These are phyloP conservation scores for Hyperoplus lanceolatus DNA, from an alignment of 2,797 vertebrate species.

Conservation along the genomic window DNA sequence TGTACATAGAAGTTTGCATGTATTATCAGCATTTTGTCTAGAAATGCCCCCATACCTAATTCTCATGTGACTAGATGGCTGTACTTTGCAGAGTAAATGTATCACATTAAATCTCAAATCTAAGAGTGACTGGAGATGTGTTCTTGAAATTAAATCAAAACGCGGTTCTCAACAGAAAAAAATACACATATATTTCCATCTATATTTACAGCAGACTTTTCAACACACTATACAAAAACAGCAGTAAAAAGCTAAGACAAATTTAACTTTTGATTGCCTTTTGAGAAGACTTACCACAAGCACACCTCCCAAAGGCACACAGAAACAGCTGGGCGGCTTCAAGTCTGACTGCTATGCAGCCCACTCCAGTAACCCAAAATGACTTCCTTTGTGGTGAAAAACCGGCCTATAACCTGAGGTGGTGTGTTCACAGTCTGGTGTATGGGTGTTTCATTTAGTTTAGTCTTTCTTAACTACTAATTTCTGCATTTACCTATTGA, in stretches of 20 bases:
- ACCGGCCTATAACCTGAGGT: slow-evolving; percentile 53
- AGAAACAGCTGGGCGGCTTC: slow-evolving; percentile 20
- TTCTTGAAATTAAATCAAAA: slow-evolving; percentile 17
- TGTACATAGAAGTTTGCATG: not conserved
- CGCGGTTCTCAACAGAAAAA: not conserved
- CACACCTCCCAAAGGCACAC: not conserved
- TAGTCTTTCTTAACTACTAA: not conserved
- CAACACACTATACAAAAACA: slow-evolving; percentile 12
- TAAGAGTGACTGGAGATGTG: not conserved
- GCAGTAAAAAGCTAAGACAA: not conserved
- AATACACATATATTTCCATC: slow-evolving; percentile 23
- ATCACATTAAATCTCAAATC: not conserved
- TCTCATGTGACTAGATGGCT: not conserved
- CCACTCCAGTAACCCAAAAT: slow-evolving; percentile 58
- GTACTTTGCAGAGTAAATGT: not conserved
- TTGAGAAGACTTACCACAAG: slow-evolving; percentile 35
- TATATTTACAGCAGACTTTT: slow-evolving; percentile 19
- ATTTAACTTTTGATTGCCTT: slow-evolving; percentile 53
- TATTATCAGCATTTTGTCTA: not conserved
- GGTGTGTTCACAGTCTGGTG: not conserved
- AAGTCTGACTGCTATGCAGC: slow-evolving; percentile 31
- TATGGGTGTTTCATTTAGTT: not conserved
- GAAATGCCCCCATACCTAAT: not conserved
- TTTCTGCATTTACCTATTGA: not conserved
- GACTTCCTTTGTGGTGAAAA: slow-evolving; percentile 76